A percentile compares a stretch with the other conserved stretches of the same genome.
These are phyloP conservation scores for Drosophila bocki DNA, from an alignment of 1,140 invertebrate species.

Conservation along the genomic window DNA sequence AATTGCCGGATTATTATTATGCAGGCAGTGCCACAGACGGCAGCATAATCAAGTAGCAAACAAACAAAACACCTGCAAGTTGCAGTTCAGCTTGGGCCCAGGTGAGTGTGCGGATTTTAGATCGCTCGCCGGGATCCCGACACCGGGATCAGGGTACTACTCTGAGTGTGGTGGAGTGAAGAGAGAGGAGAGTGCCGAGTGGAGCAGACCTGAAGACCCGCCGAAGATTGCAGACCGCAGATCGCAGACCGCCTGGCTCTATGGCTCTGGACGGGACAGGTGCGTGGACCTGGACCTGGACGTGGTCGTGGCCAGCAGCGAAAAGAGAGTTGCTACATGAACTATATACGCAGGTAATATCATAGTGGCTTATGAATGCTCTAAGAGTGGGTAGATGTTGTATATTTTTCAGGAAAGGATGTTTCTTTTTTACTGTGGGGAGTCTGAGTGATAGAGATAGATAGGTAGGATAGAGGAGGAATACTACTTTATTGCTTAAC, in stretches of 20 bases:
- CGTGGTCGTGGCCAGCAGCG: constrained; percentile 47
- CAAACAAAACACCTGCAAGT: constrained; percentile 78
- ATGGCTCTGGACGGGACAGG: constrained; percentile 62
- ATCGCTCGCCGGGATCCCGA: constrained; percentile 11
- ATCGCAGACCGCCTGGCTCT: constrained; percentile 76
- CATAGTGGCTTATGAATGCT: constrained; percentile 12
- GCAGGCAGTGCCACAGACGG: constrained; percentile 49
- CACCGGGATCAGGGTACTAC: neutral
- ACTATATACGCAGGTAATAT: neutral
- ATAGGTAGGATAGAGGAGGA: no score
- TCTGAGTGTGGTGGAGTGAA: neutral
- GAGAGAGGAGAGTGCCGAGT: neutral
- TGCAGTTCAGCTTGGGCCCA: constrained; percentile 6
- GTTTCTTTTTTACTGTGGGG: no score
- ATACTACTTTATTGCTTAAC: no score
- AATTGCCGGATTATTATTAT: constrained; percentile 84
- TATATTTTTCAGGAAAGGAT: neutral
- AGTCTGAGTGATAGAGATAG: no score
- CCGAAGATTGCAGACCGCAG: constrained; percentile 44
- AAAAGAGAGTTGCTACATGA: constrained; percentile 29
- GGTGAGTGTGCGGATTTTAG: constrained; percentile 35
- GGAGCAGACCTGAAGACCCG: constrained; percentile 37
- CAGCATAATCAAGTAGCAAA: constrained; percentile 56
- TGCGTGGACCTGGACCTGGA: constrained; percentile 31
- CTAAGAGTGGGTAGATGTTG: neutral